Conservation (phyloP, 2,113 vertebrate species). For the Corythaeola cristata region DNA sequence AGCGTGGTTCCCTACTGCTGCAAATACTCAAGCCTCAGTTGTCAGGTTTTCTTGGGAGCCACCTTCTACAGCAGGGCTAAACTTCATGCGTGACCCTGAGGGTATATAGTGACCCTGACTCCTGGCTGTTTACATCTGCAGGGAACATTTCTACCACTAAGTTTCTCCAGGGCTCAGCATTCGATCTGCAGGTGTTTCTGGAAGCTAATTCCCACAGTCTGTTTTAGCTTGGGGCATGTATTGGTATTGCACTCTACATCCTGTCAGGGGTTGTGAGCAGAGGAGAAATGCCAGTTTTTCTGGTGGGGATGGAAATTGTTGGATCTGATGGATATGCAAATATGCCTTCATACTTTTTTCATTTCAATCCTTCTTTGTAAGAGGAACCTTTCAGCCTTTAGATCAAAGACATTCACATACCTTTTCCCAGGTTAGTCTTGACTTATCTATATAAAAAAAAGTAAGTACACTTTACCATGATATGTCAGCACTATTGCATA, state of each 20-base stretch:
- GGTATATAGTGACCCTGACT: neutral
- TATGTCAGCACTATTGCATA: neutral
- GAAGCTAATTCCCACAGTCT: neutral
- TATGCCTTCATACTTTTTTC: neutral
- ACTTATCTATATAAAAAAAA: neutral
- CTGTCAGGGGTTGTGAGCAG: neutral
- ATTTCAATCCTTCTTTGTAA: neutral
- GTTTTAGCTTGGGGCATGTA: neutral
- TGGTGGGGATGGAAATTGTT: neutral
- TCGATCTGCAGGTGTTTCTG: neutral
- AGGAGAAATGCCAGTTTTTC: neutral
- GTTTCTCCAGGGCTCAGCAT: neutral
- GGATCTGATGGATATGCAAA: neutral
- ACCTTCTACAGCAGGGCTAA: neutral
- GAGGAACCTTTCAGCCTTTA: neutral
- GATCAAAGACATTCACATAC: neutral
- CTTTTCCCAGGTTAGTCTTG: neutral
- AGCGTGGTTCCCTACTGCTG: neutral
- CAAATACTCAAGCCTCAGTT: neutral
- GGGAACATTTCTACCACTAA: neutral
- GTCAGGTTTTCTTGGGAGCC: neutral
- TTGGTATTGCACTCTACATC: neutral
- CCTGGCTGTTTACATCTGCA: neutral
- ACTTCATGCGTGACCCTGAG: no score
- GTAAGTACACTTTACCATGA: accelerated